Base-by-base conservation (phyloP, 1,140 invertebrate genomes). In the Cherax quadricarinatus region DNA sequence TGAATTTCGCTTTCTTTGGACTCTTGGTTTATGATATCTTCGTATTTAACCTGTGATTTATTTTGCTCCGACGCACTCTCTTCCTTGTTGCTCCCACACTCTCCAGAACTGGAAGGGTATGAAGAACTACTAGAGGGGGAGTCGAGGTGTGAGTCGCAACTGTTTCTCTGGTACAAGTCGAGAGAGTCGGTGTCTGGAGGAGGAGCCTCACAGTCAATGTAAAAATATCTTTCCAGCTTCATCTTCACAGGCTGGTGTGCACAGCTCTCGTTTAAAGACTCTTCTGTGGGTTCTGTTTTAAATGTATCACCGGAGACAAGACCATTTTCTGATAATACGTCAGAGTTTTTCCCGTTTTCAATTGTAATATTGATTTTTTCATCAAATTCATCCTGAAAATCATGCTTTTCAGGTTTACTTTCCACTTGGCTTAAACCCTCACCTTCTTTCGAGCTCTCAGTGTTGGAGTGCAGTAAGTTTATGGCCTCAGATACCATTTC, bases 401-500 rank as follows among this genome's bases (percentile, higher is more conserved):
- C 21, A 7, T 48, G 10, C 24, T 82, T 41, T 2, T 51, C 18
- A 18, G 21, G 18, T 49, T 48, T 14, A 49, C 62, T 75, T n/a
- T 75, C 78, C 81, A 78, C 88, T 84, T 85, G 62, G 21, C 78
- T 48, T n/a, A 78, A 78, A 49, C 70, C 85, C 49, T 90, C 49
- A 6, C 24, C 49, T 57, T 84, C 81, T 9, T 49, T 4, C 16
- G 48, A 49, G 5, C 81, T 75, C 30, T 82, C 62, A 53, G 5
- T 14, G 41, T 73, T 66, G 7, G 84, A 51, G 53, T 75, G 53
- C 4, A 30, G 18, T 70, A 4, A 75, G 49, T 49, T 78, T 24
- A 18, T 73, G 14, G 85, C 30, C 24, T 78, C 85, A n/a, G 21
- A 48, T 12, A 75, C 7, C 49, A 12, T 18, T 30, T 24, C 6